These are phyloP conservation scores for Procambarus virginalis DNA, from an alignment of 1,140 invertebrate genomes.

Conservation along the genomic window DNA sequence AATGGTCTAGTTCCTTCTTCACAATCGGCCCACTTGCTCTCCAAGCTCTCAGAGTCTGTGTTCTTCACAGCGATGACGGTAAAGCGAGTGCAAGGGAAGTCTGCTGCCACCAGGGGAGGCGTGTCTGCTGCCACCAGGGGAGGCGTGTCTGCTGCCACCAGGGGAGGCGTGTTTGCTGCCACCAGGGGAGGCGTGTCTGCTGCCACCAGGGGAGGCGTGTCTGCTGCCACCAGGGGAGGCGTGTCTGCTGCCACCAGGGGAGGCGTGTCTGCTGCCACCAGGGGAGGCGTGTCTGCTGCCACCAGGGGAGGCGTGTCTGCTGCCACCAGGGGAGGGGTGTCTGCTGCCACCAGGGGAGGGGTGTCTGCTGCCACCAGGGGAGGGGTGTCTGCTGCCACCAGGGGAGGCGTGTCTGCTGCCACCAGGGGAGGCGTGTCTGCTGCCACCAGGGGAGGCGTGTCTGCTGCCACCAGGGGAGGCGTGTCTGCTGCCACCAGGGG, in stretches of 20 bases:
- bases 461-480: constrained; percentile 26
- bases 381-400: constrained; percentile 37
- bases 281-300: constrained; percentile 32
- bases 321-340: constrained; percentile 40
- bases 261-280: constrained; percentile 14
- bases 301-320: constrained; percentile 11
- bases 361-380: constrained; percentile 27
- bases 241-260: constrained; percentile 36
- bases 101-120: background rate
- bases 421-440: constrained; percentile 35
- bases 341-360: constrained; percentile 22
- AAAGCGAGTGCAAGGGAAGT: constrained; percentile 8
- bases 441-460: constrained; percentile 14
- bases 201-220: constrained; percentile 16
- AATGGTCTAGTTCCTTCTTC: background rate
- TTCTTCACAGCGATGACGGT: constrained; percentile 3
- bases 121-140: constrained; percentile 27
- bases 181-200: constrained; percentile 33
- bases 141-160: constrained; percentile 34
- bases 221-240: constrained; percentile 23
- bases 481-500: constrained; percentile 34
- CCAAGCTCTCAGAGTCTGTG: constrained; percentile 41
- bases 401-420: constrained; percentile 2
- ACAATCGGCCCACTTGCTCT: constrained; percentile 17
- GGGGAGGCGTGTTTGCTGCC: constrained; percentile 1